Percentiles rank a stretch among this genome's conserved stretches.
These are phyloP conservation scores for Rhogogaster chlorosoma DNA, from an alignment of 2,888 invertebrate species.

Conservation along the genomic window DNA sequence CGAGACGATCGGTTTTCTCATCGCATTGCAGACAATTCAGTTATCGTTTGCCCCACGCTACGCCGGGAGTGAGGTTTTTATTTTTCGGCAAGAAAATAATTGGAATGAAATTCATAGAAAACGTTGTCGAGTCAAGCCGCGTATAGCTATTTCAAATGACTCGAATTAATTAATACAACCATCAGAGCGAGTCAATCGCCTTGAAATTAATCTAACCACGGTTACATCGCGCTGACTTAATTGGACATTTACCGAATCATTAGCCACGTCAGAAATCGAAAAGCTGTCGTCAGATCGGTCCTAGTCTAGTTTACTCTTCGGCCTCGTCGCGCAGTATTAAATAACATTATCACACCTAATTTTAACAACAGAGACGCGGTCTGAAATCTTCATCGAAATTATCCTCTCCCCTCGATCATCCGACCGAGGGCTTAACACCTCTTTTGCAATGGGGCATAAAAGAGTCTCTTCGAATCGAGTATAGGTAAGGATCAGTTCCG, in stretches of 20 bases:
- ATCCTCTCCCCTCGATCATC: background rate
- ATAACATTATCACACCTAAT: background rate
- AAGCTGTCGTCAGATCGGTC: background rate
- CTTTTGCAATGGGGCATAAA: constrained; percentile 25
- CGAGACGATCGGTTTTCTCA: background rate
- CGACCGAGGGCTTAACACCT: background rate
- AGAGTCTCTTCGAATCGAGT: constrained; percentile 62
- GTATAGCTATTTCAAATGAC: constrained; percentile 5
- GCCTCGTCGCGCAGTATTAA: background rate
- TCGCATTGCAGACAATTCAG: background rate
- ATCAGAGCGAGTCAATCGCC: constrained; percentile 18
- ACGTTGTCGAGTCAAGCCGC: background rate
- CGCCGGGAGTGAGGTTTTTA: background rate
- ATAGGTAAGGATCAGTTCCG: constrained; percentile 65
- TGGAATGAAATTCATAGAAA: constrained; percentile 30
- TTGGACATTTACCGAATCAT: constrained; percentile 38
- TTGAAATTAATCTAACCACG: constrained; percentile 32
- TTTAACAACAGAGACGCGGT: background rate
- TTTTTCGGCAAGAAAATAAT: constrained; percentile 37
- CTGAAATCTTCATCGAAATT: background rate
- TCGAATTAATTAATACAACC: constrained; percentile 43
- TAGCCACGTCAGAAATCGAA: constrained; percentile 25
- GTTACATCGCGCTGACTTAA: constrained; percentile 21
- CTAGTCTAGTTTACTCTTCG: background rate
- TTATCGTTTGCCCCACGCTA: background rate